Conservation (phyloP, 2,888 invertebrate species). For the Torymus auratus region DNA sequence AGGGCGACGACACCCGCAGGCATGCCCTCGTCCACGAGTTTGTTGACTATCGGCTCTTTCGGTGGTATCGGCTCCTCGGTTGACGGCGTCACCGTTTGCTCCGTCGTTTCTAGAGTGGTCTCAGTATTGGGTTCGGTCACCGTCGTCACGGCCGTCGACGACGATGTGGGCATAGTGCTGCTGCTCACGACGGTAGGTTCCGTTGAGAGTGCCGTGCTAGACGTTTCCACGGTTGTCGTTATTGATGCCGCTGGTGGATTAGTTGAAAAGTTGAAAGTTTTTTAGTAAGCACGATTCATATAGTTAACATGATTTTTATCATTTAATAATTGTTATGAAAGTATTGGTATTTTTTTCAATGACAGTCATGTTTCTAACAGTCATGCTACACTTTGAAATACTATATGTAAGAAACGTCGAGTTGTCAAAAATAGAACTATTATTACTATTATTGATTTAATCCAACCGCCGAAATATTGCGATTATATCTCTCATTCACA, state of each 20-base stretch:
- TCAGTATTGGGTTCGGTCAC: slow-evolving; percentile 22
- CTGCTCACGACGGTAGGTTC: neutral
- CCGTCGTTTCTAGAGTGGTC: neutral
- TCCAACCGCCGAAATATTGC: too few species aligned
- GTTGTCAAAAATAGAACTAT: too few species aligned
- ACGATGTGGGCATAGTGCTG: neutral
- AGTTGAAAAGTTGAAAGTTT: too few species aligned
- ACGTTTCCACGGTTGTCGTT: neutral
- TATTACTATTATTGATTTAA: too few species aligned
- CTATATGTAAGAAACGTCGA: too few species aligned
- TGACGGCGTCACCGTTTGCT: neutral
- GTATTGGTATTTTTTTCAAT: too few species aligned
- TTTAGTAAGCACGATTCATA: too few species aligned
- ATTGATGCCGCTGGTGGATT: neutral
- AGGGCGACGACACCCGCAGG: slow-evolving; percentile 67
- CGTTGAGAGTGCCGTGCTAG: neutral
- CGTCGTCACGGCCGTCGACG: slow-evolving; percentile 2
- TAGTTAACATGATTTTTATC: too few species aligned
- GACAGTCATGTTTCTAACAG: too few species aligned
- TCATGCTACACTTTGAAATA: too few species aligned
- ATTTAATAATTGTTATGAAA: too few species aligned
- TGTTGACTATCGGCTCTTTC: neutral
- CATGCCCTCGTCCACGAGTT: slow-evolving; percentile 54
- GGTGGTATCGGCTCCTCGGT: neutral
- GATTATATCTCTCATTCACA: too few species aligned